Base-by-base conservation (phyloP, 1,140 invertebrate species). In the Drosophila novamexicana region DNA sequence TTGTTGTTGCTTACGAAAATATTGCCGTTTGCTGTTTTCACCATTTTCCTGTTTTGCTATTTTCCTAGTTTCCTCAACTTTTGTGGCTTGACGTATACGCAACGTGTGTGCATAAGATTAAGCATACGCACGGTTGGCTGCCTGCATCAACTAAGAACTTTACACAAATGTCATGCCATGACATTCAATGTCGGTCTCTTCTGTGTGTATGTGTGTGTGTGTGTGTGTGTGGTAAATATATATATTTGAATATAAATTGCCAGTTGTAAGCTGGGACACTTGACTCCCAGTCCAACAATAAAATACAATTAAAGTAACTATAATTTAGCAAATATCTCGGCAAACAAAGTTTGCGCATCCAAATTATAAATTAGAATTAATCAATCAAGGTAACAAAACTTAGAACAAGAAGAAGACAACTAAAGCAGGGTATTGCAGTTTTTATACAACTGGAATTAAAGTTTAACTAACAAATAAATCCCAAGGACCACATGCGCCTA, bases 51-150 rank as follows among this genome's bases (percentile, higher is more conserved):
- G 36, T 63, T 53, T 37, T 65, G 61, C 12, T 56, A 34, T 32
- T 3, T 36, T 34, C 10, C 18, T 34, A 12, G 47, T 40, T 39
- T 56, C 49, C 71, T 62, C 64, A 86, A 82, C 82, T 85, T 85
- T 73, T 86, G 79, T 82, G 82, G 83, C 79, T 88, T 85, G 78
- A 72, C 75, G 78, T 66, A 74, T 73, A 64, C 73, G 70, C 71
- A 74, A 74, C 71, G 50, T 74, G 58, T 79, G 64, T 81, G 75
- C 70, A 77, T 78, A 68, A 85, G 79, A 86, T 85, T 85, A 85
- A 78, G 79, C 75, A 76, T 76, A 71, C 76, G 73, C 76, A 78
- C 76, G 62, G 73, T 69, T 70, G 63, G 65, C 70, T 79, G 50
- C 49, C 47, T 58, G 57, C 57, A 18, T 9, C 52, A 74, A 57